These are phyloP conservation scores for Zosterops japonicus DNA, from an alignment of 2,113 vertebrate species.

Conservation along the genomic window DNA sequence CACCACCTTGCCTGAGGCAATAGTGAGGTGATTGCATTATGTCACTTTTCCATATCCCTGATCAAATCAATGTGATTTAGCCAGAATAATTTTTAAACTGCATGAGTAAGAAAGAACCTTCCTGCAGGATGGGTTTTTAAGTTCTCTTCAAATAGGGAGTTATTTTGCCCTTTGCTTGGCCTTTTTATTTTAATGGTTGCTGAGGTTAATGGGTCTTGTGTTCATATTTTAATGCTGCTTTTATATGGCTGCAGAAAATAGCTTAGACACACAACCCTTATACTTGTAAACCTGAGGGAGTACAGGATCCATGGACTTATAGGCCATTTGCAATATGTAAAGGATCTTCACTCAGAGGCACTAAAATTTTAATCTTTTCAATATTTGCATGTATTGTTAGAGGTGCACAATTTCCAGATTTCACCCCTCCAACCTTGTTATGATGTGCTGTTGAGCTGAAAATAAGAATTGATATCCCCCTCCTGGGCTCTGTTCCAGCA, in stretches of 20 bases:
- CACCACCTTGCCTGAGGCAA: not conserved
- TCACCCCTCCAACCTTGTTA: rapidly evolving
- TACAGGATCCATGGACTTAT: not conserved
- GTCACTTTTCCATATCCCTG: not conserved
- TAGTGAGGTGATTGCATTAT: not conserved
- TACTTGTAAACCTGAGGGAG: not conserved
- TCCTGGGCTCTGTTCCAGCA: not conserved
- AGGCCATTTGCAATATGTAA: not conserved
- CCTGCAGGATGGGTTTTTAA: not conserved
- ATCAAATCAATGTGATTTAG: not conserved
- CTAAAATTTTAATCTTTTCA: not conserved
- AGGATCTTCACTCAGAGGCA: not conserved
- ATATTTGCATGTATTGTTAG: not conserved
- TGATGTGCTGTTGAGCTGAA: not conserved
- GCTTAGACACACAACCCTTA: not conserved
- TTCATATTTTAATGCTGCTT: not conserved
- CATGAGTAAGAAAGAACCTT: not conserved
- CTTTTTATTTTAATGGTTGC: slow-evolving; percentile 1
- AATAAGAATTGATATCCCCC: not conserved
- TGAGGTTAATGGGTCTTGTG: not conserved
- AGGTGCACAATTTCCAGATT: not conserved
- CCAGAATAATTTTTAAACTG: not conserved
- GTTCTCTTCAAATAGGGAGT: not conserved
- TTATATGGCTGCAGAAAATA: not conserved
- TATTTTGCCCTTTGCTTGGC: not conserved